Conservation (phyloP, 1,140 invertebrate species). For the Campoletis sonorensis region DNA sequence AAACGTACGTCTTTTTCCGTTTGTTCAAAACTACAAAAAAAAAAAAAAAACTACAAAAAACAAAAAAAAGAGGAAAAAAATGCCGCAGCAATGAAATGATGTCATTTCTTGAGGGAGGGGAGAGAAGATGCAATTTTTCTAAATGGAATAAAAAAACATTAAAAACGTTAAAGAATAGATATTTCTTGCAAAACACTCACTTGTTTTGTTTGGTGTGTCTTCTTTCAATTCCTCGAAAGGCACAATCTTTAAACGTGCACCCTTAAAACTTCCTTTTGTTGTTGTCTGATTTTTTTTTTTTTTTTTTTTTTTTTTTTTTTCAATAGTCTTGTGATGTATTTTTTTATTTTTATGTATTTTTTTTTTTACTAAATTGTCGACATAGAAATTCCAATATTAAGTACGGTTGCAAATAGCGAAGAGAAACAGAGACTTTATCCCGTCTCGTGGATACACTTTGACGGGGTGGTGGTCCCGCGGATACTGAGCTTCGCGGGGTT, state of each 20-base stretch:
- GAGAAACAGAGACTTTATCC: constrained; percentile 22
- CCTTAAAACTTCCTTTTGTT: constrained; percentile 36
- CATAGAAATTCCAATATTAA: constrained; percentile 20
- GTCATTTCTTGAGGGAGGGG: no score
- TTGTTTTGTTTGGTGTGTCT: constrained; percentile 18
- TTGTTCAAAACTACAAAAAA: no score
- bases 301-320: constrained; percentile 11
- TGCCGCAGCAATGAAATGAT: no score
- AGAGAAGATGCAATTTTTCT: neutral
- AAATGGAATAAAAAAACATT: neutral
- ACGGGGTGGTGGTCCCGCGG: constrained; percentile 72
- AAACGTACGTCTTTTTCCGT: neutral
- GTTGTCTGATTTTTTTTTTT: constrained; percentile 16
- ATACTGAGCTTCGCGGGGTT: constrained; percentile 70
- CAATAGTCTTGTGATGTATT: no score
- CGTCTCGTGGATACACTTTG: constrained; percentile 51
- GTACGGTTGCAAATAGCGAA: constrained; percentile 42
- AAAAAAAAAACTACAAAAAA: no score
- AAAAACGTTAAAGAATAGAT: neutral
- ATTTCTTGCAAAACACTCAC: constrained; percentile 8
- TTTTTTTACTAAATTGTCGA: constrained; percentile 9
- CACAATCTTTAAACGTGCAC: constrained; percentile 48
- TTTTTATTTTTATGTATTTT: no score
- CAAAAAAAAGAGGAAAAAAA: no score
- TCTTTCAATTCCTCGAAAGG: constrained; percentile 21